These are phyloP conservation scores for Amphilophus citrinellus DNA, from an alignment of 2,113 vertebrate genomes.

Conservation along the genomic window DNA sequence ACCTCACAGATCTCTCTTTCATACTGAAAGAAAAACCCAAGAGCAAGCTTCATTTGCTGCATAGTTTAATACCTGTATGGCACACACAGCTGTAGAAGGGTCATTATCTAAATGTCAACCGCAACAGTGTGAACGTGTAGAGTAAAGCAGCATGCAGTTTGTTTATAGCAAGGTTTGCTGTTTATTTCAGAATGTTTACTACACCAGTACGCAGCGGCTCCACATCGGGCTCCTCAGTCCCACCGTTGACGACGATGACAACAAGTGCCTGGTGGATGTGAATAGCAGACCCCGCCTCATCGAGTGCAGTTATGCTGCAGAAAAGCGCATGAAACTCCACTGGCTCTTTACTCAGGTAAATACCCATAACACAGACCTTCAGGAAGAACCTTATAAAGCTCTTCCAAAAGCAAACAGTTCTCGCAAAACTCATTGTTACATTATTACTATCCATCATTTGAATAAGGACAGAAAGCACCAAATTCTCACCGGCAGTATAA, in stretches of 20 bases:
- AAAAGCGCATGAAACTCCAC: constrained; percentile 97
- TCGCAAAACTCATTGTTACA: background rate
- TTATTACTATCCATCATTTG: background rate
- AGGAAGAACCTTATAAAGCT: background rate
- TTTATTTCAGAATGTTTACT: constrained; percentile 94
- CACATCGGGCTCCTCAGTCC: constrained; percentile 94
- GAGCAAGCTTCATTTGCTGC: constrained; percentile 37
- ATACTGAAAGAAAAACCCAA: constrained; percentile 20
- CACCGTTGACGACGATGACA: constrained; percentile 95
- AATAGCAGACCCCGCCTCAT: constrained; percentile 93
- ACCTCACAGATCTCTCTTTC: constrained; percentile 23
- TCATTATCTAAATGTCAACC: constrained; percentile 54
- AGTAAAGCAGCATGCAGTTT: background rate
- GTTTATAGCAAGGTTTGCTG: constrained; percentile 37
- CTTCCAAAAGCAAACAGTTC: background rate
- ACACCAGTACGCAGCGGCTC: constrained; percentile 92
- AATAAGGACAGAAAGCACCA: background rate
- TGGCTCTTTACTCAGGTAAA: constrained; percentile 97
- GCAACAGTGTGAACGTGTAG: background rate
- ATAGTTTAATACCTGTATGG: constrained; percentile 44
- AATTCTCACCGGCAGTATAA: background rate
- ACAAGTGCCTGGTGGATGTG: constrained; percentile 98
- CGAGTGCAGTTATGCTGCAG: constrained; percentile 95
- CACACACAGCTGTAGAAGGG: constrained; percentile 18
- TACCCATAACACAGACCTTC: background rate